phyloP scores from a whole-genome alignment of 2,113 vertebrate genomes.

The Garra rufa region DNA sequence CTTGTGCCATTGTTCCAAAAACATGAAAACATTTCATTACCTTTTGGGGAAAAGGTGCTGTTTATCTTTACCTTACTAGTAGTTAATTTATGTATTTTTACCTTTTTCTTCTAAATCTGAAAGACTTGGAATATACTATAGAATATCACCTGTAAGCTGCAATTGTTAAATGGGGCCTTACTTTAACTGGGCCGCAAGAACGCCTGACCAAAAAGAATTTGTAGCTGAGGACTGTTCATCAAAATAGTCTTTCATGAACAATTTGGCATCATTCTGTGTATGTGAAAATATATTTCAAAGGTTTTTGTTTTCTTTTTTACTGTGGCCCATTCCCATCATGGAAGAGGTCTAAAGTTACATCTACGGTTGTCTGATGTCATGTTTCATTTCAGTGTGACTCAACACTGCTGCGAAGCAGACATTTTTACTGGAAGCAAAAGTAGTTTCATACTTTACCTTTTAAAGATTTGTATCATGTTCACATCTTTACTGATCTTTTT shows the following conservation, averaged over 20 bases:
- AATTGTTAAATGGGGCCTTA: conserved; percentile 7
- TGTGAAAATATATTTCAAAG: conserved; percentile 6
- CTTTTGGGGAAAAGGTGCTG: conserved; percentile 67
- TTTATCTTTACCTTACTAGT: conserved; percentile 66
- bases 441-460: conserved; percentile 57
- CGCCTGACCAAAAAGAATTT: conserved; percentile 21
- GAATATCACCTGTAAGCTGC: conserved; percentile 64
- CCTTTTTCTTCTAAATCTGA: conserved; percentile 58
- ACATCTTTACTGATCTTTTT: neutral
- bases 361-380: neutral
- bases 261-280: neutral
- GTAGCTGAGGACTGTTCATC: conserved; percentile 16
- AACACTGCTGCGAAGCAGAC: conserved; percentile 23
- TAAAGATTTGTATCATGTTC: conserved; percentile 59
- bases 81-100: conserved; percentile 56
- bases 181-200: neutral
- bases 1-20: conserved; percentile 72
- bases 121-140: conserved; percentile 68
- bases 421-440: conserved; percentile 52
- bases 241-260: neutral
- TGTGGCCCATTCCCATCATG: neutral
- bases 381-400: neutral
- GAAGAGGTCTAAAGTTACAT: conserved; percentile 5
- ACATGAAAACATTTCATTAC: conserved; percentile 48
- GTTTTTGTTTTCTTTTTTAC: neutral